Percentiles rank a stretch among this genome's conserved stretches.
Evolutionary conservation across 2,113 vertebrate genomes (phyloP).

Genomic region (Alligator sinensis): DNA sequence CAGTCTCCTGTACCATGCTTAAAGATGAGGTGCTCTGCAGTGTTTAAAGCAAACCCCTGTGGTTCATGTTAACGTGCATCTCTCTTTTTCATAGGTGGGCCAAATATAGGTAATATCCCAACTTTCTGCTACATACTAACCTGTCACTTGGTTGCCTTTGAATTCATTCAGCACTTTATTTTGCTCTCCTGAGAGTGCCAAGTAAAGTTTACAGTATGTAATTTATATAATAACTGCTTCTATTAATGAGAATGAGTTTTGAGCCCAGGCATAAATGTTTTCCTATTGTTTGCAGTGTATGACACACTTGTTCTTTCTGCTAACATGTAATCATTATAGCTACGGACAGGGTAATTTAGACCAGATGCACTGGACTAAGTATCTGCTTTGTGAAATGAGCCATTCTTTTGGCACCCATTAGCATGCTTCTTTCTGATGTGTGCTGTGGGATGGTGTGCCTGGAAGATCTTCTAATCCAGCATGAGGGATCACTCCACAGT

Average conservation of each 20-base stretch:
- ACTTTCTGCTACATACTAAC: not conserved
- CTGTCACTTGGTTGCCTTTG: not conserved
- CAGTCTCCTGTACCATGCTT: not conserved
- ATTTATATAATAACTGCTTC: slow-evolving; percentile 54
- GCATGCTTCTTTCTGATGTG: slow-evolving; percentile 47
- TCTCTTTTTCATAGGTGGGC: not conserved
- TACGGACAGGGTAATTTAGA: slow-evolving; percentile 61
- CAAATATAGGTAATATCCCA: not conserved
- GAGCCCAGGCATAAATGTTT: slow-evolving; percentile 24
- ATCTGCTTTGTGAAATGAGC: slow-evolving; percentile 67
- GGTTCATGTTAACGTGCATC: not conserved
- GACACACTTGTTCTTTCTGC: slow-evolving; percentile 20
- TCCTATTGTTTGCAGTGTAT: slow-evolving; percentile 14
- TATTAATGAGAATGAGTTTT: slow-evolving; percentile 57
- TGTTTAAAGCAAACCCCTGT: not conserved
- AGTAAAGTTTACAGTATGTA: slow-evolving; percentile 60
- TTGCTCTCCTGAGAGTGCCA: slow-evolving; percentile 21
- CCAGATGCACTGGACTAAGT: slow-evolving; percentile 56
- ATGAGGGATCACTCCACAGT: slow-evolving; percentile 32
- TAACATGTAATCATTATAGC: slow-evolving; percentile 40
- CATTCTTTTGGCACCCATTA: slow-evolving; percentile 65
- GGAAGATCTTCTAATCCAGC: slow-evolving; percentile 52
- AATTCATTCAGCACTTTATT: slow-evolving; percentile 26
- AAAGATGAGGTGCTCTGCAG: not conserved
- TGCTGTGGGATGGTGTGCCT: slow-evolving; percentile 31